These are phyloP conservation scores for Suricata suricatta DNA, from an alignment of 2,113 vertebrate species.

Conservation along the genomic window DNA sequence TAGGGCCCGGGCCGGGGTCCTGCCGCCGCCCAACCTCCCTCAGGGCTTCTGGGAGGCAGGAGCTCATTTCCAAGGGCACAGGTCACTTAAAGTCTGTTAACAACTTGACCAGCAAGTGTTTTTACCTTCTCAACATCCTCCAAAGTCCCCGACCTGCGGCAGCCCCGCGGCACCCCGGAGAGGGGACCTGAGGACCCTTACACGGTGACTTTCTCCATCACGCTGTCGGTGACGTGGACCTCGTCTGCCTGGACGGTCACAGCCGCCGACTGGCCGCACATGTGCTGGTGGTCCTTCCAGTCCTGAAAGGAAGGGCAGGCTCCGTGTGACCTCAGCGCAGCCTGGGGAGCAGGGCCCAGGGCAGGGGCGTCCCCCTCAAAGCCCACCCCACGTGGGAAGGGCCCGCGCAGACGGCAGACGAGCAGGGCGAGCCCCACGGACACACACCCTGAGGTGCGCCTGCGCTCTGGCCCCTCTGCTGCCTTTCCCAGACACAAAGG, in stretches of 20 bases:
- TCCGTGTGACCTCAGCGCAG: accelerated
- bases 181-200: constrained; percentile 62
- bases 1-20: background rate
- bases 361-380: background rate
- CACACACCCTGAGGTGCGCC: accelerated
- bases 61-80: background rate
- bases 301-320: constrained; percentile 85
- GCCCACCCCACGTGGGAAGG: background rate
- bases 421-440: accelerated
- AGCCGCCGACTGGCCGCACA: constrained; percentile 89
- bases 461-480: accelerated
- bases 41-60: background rate
- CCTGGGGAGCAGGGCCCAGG: background rate
- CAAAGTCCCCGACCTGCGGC: accelerated
- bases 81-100: accelerated
- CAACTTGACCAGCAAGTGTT: constrained; percentile 59
- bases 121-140: background rate
- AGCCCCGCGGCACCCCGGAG: background rate
- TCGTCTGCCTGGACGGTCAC: constrained; percentile 88
- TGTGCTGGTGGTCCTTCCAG: constrained; percentile 98
- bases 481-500: background rate
- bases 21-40: background rate
- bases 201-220: constrained; percentile 91
- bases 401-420: accelerated
- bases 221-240: constrained; percentile 88